These are phyloP conservation scores for Formicarius rufipectus DNA, from an alignment of 2,113 vertebrate species.

Conservation along the genomic window DNA sequence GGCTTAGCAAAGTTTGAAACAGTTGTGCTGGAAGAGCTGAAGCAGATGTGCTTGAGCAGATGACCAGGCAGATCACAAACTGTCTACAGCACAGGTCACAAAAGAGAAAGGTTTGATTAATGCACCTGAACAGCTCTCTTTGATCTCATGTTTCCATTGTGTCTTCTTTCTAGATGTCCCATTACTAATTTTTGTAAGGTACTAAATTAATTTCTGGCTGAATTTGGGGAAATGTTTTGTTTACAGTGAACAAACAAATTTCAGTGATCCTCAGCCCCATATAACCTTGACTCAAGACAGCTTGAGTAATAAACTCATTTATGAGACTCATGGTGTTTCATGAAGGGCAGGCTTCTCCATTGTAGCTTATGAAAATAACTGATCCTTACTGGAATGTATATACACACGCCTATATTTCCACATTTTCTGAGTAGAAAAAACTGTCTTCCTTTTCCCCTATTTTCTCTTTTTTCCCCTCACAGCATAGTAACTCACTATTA, in stretches of 20 bases:
- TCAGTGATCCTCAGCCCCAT: background rate
- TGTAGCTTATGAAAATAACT: background rate
- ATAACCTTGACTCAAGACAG: background rate
- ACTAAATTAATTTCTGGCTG: background rate
- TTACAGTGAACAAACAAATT: background rate
- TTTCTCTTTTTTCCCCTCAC: background rate
- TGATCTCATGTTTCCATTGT: background rate
- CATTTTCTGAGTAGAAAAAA: background rate
- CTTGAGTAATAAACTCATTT: background rate
- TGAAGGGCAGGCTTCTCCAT: background rate
- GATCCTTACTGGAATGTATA: background rate
- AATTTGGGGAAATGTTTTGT: background rate
- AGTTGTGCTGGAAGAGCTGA: background rate
- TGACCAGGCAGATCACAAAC: background rate
- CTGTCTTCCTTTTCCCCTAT: background rate
- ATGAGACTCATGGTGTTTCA: rapidly evolving
- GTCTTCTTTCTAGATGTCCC: background rate
- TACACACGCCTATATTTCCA: background rate
- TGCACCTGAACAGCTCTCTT: background rate
- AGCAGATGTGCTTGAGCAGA: background rate
- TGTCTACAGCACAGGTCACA: background rate
- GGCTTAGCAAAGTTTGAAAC: background rate
- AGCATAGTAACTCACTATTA: background rate
- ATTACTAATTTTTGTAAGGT: background rate
- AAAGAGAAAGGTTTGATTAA: background rate